These are phyloP conservation scores for Bemisia tabaci DNA, from an alignment of 1,140 invertebrate species.

Conservation along the genomic window DNA sequence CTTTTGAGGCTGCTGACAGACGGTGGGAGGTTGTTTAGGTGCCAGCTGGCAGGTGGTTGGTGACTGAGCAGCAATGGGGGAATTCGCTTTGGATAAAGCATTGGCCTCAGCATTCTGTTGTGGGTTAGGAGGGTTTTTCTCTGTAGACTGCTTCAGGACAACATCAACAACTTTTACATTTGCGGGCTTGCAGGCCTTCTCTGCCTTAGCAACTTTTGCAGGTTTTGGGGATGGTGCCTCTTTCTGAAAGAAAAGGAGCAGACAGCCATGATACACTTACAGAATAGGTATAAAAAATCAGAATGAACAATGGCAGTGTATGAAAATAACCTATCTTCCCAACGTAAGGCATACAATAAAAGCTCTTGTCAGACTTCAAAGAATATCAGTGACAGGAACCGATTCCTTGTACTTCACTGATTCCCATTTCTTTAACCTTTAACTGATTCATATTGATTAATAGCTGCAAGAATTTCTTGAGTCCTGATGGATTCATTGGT, in stretches of 20 bases:
- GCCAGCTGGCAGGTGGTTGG: too few species aligned
- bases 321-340: neutral
- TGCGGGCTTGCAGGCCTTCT: neutral
- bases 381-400: too few species aligned
- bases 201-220: neutral
- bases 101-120: neutral
- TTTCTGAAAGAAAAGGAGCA: too few species aligned
- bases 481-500: neutral
- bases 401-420: neutral
- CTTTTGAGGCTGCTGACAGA: too few species aligned
- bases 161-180: neutral
- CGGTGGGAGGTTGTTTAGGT: too few species aligned
- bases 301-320: neutral
- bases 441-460: neutral
- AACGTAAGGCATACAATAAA: neutral
- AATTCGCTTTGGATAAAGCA: too few species aligned
- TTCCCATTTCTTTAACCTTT: too few species aligned
- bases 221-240: neutral
- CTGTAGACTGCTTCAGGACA: neutral
- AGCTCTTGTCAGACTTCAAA: too few species aligned
- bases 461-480: neutral
- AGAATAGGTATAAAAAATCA: neutral
- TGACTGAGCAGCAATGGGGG: too few species aligned
- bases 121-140: neutral
- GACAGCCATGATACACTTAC: too few species aligned